Percentiles rank a stretch among this genome's conserved stretches.
These are phyloP conservation scores for Arnoldichthys spilopterus DNA, from an alignment of 2,797 vertebrate genomes.

Conservation along the genomic window DNA sequence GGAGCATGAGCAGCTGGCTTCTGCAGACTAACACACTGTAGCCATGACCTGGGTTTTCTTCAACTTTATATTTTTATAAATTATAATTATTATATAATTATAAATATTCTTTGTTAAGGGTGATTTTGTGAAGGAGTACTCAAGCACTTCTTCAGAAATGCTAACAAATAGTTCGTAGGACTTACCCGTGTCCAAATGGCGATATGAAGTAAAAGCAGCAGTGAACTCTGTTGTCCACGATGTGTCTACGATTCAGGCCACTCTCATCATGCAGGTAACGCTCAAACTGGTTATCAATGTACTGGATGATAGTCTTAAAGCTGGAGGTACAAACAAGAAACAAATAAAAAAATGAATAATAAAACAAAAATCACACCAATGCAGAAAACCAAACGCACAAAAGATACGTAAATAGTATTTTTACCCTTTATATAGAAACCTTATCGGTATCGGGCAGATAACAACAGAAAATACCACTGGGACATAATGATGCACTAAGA, in stretches of 20 bases:
- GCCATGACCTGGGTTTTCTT: no score
- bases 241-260: constrained; percentile 93
- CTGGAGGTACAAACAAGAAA: constrained; percentile 66
- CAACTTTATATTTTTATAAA: not conserved
- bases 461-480: not conserved
- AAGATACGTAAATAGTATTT: not conserved
- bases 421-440: not conserved
- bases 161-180: not conserved
- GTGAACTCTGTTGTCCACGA: constrained; percentile 95
- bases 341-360: not conserved
- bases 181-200: constrained; percentile 96
- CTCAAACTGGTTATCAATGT: constrained; percentile 98
- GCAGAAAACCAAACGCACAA: not conserved
- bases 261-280: constrained; percentile 99
- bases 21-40: not conserved
- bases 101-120: no score
- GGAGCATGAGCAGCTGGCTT: no score
- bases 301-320: constrained; percentile 96
- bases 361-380: not conserved
- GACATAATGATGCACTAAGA: not conserved
- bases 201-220: constrained; percentile 99
- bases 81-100: no score
- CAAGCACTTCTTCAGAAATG: no score
- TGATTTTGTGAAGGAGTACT: no score
- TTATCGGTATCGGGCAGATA: no score